phyloP scores from a whole-genome alignment of 2,113 vertebrate species.

The Lepidothrix coronata region DNA sequence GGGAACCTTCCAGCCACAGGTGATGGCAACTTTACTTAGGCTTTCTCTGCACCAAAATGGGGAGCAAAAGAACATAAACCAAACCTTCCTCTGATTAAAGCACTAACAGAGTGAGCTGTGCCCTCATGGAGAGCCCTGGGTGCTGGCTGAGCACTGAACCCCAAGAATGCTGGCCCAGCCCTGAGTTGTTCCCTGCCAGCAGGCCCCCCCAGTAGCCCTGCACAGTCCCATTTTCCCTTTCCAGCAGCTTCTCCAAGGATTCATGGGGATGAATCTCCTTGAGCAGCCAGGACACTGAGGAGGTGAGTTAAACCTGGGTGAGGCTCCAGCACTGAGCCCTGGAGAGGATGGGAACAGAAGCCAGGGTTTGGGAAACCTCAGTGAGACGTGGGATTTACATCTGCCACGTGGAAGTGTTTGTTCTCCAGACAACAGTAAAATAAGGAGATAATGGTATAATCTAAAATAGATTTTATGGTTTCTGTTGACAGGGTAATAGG shows the following conservation, averaged over 20 bases:
- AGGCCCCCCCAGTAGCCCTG: fast-evolving
- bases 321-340: fast-evolving
- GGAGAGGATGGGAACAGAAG: not conserved
- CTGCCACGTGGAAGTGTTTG: fast-evolving
- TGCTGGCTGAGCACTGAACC: not conserved
- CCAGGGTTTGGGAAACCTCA: not conserved
- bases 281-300: fast-evolving
- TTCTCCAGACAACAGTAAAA: not conserved
- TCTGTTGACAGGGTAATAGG: not conserved
- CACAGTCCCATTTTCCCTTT: not conserved
- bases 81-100: fast-evolving
- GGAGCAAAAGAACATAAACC: not conserved
- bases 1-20: not conserved
- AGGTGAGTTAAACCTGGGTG: fast-evolving
- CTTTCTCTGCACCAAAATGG: fast-evolving
- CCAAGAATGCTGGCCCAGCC: not conserved
- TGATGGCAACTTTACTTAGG: not conserved
- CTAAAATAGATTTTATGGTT: not conserved
- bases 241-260: not conserved
- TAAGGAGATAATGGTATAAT: not conserved
- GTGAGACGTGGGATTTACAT: not conserved
- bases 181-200: not conserved
- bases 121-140: fast-evolving
- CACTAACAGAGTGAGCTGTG: fast-evolving
- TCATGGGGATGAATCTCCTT: fast-evolving